These are phyloP conservation scores for Archocentrus centrarchus DNA, from an alignment of 2,113 vertebrate species.

Conservation along the genomic window DNA sequence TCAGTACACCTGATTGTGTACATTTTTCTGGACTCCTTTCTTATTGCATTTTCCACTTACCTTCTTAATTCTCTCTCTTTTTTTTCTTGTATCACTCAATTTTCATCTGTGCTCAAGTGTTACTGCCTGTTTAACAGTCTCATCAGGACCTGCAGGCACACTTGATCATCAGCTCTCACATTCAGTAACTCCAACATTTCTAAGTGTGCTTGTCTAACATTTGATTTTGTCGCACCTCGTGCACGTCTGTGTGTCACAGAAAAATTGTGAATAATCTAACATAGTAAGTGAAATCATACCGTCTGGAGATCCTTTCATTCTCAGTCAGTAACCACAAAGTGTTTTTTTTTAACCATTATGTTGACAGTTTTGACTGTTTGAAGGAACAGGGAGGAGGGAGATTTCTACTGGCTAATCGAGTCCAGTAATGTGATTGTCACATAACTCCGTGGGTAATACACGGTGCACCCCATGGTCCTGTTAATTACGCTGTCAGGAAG, in stretches of 20 bases:
- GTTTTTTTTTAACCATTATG: neutral
- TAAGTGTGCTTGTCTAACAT: constrained; percentile 26
- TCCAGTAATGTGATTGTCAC: constrained; percentile 62
- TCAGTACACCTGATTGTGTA: neutral
- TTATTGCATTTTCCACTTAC: neutral
- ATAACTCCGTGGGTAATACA: constrained; percentile 55
- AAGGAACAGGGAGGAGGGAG: neutral
- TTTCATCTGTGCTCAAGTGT: neutral
- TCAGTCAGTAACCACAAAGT: neutral
- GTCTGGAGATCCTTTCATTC: neutral
- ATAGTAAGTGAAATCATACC: neutral
- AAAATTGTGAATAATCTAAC: neutral
- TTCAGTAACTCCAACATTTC: neutral
- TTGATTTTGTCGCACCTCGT: constrained; percentile 6
- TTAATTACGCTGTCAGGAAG: constrained; percentile 66
- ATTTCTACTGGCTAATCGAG: constrained; percentile 34
- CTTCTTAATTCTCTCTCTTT: neutral
- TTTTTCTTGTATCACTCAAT: neutral
- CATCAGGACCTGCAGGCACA: neutral
- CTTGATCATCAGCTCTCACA: constrained; percentile 12
- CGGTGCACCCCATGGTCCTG: constrained; percentile 45
- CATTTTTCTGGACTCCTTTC: no score
- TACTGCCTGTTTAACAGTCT: neutral
- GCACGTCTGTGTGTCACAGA: neutral
- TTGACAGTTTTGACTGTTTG: neutral